Evolutionary conservation across 1,140 invertebrate species (phyloP), one percentile per base, ranked within the genome.

Genomic region (Aphelenchoides fujianensis): DNA sequence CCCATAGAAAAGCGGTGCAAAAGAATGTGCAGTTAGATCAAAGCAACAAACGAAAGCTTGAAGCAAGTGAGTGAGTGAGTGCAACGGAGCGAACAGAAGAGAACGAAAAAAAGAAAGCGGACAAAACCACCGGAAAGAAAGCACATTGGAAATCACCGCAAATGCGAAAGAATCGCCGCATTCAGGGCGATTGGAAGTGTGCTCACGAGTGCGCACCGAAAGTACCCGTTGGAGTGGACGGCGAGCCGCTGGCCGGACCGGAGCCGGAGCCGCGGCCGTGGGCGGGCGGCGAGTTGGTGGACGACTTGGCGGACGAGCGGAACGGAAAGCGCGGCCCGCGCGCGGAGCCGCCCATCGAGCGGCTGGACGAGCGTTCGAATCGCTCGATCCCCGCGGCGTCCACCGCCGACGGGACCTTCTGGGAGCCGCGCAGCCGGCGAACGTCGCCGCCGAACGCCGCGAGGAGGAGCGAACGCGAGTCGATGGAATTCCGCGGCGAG

Each of bases 251-350:
- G n/a, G n/a, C n/a, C 30, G 63, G 7, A 41, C 63, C 63, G 19
- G 63, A 66, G 16, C 63, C 63, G 12, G 31, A 66, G n/a, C 66
- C 28, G 35, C 63, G 63, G 1, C 63, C 34, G 12, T 16, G 19
- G 3, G 72, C 53, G 30, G 72, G 62, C 0, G 73, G 59, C 0
- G 73, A 77, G 12, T n/a, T 73, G 34, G 73, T 74, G 0, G 74
- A 57, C 36, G 73, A 76, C 31, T 64, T 68, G 1, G 69, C 41
- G 3, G 52, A 73, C n/a, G 63, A 72, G 9, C 73, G 75, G 66
- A 74, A 74, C 27, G 73, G 74, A 32, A 74, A 77, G 23, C 73
- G 73, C 5, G 71, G 72, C n/a, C 28, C 35, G n/a, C 72, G 48
- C 16, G 12, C 31, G 5, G 55, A 59, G 16, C 63, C 63, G 12